phyloP scores from a whole-genome alignment of 2,113 vertebrate genomes.

The Myotis lucifugus region DNA sequence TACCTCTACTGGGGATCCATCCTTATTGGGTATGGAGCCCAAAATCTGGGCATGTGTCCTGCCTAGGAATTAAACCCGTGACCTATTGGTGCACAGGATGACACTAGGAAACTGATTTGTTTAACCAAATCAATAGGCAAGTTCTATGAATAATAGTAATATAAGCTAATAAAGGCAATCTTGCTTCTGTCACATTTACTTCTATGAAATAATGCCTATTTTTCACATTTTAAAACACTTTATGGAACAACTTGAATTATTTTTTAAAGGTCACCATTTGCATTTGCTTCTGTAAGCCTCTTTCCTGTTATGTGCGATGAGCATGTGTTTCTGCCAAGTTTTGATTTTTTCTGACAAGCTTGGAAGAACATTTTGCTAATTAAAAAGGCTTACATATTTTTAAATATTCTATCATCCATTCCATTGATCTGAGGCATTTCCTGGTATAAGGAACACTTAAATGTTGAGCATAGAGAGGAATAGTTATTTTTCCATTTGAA shows the following conservation, averaged over 20 bases:
- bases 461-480: background rate
- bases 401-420: conserved; percentile 43
- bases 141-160: background rate
- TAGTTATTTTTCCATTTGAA: conserved; percentile 46
- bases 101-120: background rate
- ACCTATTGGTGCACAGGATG: too few relatives aligned
- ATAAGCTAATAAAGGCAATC: background rate
- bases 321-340: conserved; percentile 48
- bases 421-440: conserved; percentile 18
- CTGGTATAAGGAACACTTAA: conserved; percentile 11
- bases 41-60: too few relatives aligned
- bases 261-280: conserved; percentile 67
- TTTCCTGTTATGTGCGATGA: conserved; percentile 41
- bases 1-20: too few relatives aligned
- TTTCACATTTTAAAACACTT: conserved; percentile 63
- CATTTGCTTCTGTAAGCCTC: conserved; percentile 57
- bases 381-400: conserved; percentile 18
- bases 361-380: conserved; percentile 36
- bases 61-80: too few relatives aligned
- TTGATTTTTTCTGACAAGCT: conserved; percentile 49
- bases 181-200: conserved; percentile 45
- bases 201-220: background rate
- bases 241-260: conserved; percentile 38
- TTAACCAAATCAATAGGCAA: background rate
- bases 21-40: too few relatives aligned